A percentile compares a stretch with the other conserved stretches of the same genome.
These are phyloP conservation scores for Trichomycterus rosablanca DNA, from an alignment of 2,113 vertebrate genomes.

Conservation along the genomic window DNA sequence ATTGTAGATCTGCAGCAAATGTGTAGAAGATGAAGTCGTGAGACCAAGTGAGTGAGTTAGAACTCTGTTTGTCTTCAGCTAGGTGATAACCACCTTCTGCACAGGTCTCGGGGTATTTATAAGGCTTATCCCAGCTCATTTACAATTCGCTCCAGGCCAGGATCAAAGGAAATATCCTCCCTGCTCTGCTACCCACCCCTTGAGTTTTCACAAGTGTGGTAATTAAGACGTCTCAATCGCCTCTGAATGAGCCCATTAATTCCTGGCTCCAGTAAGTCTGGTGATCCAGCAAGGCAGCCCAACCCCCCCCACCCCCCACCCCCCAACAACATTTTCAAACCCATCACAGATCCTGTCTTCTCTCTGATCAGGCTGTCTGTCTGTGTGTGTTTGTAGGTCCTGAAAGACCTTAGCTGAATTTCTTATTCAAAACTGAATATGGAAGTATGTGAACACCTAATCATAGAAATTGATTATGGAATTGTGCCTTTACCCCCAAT, in stretches of 20 bases:
- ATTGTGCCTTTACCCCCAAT: no score
- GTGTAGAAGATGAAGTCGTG: not conserved
- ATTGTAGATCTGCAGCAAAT: no score
- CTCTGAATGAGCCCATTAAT: conserved; percentile 71
- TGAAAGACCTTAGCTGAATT: conserved; percentile 7
- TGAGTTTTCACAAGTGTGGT: conserved; percentile 74
- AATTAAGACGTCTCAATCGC: conserved; percentile 73
- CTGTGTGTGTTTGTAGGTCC: conserved; percentile 8
- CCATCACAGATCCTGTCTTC: conserved; percentile 38
- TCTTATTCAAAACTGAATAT: no score
- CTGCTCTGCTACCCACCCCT: conserved; percentile 50
- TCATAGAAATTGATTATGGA: no score
- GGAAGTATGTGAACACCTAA: no score
- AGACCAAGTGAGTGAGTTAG: conserved; percentile 12
- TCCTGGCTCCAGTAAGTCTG: conserved; percentile 72
- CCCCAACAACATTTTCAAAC: conserved; percentile 32
- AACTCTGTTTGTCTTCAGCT: conserved; percentile 32
- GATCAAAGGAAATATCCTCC: conserved; percentile 67
- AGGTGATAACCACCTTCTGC: conserved; percentile 39
- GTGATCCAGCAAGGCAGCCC: conserved; percentile 38
- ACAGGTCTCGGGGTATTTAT: conserved; percentile 56
- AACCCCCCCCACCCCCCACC: no score
- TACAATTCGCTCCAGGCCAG: conserved; percentile 49
- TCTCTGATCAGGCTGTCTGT: conserved; percentile 34
- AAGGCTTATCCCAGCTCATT: conserved; percentile 49